These are phyloP conservation scores for Rhinogobio ventralis DNA, from an alignment of 2,797 vertebrate genomes.

Conservation along the genomic window DNA sequence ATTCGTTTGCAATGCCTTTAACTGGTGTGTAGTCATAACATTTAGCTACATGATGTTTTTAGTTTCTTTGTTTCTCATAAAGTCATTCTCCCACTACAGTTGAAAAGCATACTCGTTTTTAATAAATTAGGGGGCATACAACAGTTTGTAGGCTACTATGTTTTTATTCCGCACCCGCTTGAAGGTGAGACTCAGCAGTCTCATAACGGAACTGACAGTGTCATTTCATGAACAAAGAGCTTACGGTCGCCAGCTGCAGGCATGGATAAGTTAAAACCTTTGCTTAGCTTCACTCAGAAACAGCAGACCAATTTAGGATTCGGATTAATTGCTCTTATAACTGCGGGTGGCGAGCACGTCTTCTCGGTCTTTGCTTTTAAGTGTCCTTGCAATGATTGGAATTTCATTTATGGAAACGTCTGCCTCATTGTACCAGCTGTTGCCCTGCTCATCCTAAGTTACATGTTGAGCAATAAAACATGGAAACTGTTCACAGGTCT, in stretches of 20 bases:
- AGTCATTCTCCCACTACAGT: background rate
- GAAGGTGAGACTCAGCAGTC: background rate
- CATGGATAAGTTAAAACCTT: slow-evolving; percentile 72
- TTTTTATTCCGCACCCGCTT: background rate
- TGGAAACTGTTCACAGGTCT: slow-evolving; percentile 77
- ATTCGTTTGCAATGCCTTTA: background rate
- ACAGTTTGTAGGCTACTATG: background rate
- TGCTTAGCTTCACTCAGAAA: slow-evolving; percentile 63
- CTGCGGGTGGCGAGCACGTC: slow-evolving; percentile 73
- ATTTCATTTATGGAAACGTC: slow-evolving; percentile 73
- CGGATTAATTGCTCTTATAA: slow-evolving; percentile 76
- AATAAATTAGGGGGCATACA: background rate
- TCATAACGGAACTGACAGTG: slow-evolving; percentile 16
- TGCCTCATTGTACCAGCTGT: slow-evolving; percentile 83
- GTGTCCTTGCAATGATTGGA: slow-evolving; percentile 82
- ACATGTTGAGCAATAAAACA: slow-evolving; percentile 63
- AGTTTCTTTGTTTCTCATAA: background rate
- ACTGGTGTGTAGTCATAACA: background rate
- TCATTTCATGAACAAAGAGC: background rate
- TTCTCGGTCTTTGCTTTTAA: slow-evolving; percentile 78
- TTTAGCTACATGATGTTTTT: background rate
- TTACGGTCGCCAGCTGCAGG: background rate
- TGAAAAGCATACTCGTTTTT: background rate
- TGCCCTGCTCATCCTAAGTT: slow-evolving; percentile 77
- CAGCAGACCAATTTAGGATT: slow-evolving; percentile 68